phyloP scores from a whole-genome alignment of 2,888 invertebrate genomes.

The Leucozona laternaria region DNA sequence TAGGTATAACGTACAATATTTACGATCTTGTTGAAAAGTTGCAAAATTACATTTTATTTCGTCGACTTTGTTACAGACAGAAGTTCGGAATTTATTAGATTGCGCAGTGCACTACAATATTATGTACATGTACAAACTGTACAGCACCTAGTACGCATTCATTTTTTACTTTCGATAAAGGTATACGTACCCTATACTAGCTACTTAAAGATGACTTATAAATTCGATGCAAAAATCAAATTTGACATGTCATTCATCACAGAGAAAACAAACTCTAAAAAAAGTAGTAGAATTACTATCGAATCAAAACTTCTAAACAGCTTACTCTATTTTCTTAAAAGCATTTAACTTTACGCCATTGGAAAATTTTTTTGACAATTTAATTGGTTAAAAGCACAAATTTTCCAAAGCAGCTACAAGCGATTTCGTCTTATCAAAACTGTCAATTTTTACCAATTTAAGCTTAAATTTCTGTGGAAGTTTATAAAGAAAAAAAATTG shows the following conservation, averaged over 20 bases:
- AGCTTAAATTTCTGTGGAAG: too few relatives aligned
- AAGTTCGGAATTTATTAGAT: constrained; percentile 43
- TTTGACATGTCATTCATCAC: neutral
- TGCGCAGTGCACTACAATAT: neutral
- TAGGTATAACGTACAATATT: constrained; percentile 46
- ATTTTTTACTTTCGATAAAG: constrained; percentile 8
- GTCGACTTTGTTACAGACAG: constrained; percentile 29
- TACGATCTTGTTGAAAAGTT: constrained; percentile 70
- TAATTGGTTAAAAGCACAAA: too few relatives aligned
- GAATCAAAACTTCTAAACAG: too few relatives aligned
- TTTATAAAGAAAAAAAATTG: too few relatives aligned
- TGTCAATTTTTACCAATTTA: too few relatives aligned
- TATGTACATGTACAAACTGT: constrained; percentile 6
- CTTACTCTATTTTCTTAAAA: too few relatives aligned
- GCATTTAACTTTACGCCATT: too few relatives aligned
- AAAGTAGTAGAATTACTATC: too few relatives aligned
- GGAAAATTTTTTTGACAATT: too few relatives aligned
- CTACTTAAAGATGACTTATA: neutral
- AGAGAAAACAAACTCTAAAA: neutral
- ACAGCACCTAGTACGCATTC: constrained; percentile 39
- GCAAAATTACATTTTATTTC: constrained; percentile 55
- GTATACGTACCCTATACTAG: too few relatives aligned
- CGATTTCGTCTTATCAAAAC: too few relatives aligned
- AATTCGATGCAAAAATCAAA: neutral
- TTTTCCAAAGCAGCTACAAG: too few relatives aligned